Evolutionary conservation across 2,888 invertebrate species (phyloP), one percentile per base, ranked within the genome.

Genomic region (Ecliptopera silaceata): DNA sequence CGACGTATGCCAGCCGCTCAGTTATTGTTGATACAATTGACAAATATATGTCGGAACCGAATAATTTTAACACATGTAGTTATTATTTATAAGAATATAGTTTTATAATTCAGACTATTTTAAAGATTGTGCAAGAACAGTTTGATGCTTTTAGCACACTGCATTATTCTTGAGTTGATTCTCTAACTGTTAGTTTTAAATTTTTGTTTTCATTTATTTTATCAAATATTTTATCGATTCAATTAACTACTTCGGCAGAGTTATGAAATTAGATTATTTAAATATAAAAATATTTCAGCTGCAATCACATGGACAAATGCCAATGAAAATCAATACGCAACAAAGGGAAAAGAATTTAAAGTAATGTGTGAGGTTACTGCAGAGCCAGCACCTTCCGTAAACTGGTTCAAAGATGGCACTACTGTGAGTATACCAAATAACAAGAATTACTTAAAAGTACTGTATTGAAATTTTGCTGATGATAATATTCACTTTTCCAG

Each of bases 291-390:
- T 41, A 51, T 76, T 79, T 87, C 84, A 97, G 97, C 96, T 77
- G 95, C 96, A 36, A 97, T 98, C 58, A 96, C 95, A 61, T 97
- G 96, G 94, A 94, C 94, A 11, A 95, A 97, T 80, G 97, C 97
- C 0, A 97, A 97, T 32, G 93, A 93, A 74, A 94, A 95, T 74
- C 97, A 98, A 80, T 95, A 93, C 74, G 96, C 97, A 1, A 95
- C 95, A 18, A 92, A 95, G 52, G 95, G 95, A 22, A 92, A 93
- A 65, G 94, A 96, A 72, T 96, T 94, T 77, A 93, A 93, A 79
- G 94, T 98, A 13, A 94, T 94, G 85, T 98, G 98, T 77, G 94
- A 95, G 80, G 97, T 97, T 0, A 94, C 94, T 58, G 97, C 97
- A 0, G 95, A 95, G 80, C 97, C 97, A 10, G 92, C 95, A 29